These are phyloP conservation scores for Australoheros scitulus DNA, from an alignment of 2,113 vertebrate genomes.

Conservation along the genomic window DNA sequence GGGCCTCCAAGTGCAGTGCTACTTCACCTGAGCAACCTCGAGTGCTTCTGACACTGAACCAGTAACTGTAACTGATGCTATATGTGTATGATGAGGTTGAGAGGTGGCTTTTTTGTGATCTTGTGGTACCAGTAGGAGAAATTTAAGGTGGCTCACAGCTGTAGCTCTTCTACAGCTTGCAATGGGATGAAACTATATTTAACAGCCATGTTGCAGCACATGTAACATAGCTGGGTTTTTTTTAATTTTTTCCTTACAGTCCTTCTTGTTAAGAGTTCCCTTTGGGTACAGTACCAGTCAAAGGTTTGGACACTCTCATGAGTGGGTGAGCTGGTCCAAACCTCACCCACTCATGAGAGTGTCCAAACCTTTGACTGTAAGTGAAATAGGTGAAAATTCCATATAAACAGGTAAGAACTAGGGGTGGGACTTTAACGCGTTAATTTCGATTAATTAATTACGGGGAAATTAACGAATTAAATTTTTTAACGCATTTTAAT, in stretches of 20 bases:
- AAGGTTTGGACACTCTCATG: no score
- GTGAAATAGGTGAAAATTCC: not conserved
- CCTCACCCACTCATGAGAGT: no score
- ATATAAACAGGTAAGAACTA: not conserved
- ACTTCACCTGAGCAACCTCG: not conserved
- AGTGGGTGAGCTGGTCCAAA: no score
- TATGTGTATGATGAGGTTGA: not conserved
- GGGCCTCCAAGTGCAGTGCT: not conserved
- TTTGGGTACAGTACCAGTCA: no score
- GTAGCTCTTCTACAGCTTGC: accelerated
- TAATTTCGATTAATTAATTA: no score
- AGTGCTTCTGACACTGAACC: not conserved
- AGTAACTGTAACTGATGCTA: not conserved
- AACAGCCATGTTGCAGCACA: no score
- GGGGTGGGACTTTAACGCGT: no score
- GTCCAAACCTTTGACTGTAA: no score
- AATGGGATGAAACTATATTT: not conserved
- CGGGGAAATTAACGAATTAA: no score
- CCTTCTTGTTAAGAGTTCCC: not conserved
- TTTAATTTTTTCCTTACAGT: accelerated
- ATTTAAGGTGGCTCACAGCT: not conserved
- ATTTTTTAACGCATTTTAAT: no score
- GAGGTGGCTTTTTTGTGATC: not conserved
- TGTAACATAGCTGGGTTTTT: no score
- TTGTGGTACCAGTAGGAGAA: not conserved